phyloP scores from a whole-genome alignment of 2,888 invertebrate species.

The Callyntrura sp. region DNA sequence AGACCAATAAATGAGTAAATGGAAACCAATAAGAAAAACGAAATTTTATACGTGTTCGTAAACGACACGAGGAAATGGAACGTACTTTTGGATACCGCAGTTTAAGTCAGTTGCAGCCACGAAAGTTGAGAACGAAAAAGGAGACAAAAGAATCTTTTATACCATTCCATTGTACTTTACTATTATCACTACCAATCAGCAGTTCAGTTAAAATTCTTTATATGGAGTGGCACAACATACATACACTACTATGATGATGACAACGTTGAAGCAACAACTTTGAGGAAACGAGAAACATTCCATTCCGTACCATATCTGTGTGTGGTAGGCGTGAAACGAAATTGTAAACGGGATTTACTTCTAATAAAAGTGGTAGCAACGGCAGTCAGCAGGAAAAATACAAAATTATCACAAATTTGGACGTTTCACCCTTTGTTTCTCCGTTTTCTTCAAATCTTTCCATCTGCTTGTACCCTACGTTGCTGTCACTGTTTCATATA shows the following conservation, averaged over 20 bases:
- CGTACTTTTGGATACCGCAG: background rate
- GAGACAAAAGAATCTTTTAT: background rate
- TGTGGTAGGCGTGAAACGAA: background rate
- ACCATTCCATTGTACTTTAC: background rate
- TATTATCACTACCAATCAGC: slow-evolving; percentile 23
- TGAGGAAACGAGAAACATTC: background rate
- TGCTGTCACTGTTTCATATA: slow-evolving; percentile 4
- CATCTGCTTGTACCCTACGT: background rate
- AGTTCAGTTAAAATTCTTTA: slow-evolving; percentile 25
- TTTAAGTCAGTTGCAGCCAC: slow-evolving; percentile 1
- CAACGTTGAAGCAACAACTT: slow-evolving; percentile 27
- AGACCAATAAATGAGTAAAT: background rate
- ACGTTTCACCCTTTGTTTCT: background rate
- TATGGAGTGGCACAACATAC: slow-evolving; percentile 31
- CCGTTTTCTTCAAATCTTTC: background rate
- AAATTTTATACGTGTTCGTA: background rate
- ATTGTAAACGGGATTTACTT: slow-evolving; percentile 7
- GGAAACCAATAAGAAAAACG: slow-evolving; percentile 18
- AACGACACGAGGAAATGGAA: slow-evolving; percentile 5
- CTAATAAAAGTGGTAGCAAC: background rate
- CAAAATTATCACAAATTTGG: background rate
- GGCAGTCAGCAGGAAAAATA: background rate
- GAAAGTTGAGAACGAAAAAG: background rate
- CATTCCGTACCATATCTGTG: background rate
- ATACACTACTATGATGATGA: background rate